These are phyloP conservation scores for Chironex yamaguchii DNA, from an alignment of 30 jellyfish, hydroid and myxozoan genomes.

Conservation along the genomic window DNA sequence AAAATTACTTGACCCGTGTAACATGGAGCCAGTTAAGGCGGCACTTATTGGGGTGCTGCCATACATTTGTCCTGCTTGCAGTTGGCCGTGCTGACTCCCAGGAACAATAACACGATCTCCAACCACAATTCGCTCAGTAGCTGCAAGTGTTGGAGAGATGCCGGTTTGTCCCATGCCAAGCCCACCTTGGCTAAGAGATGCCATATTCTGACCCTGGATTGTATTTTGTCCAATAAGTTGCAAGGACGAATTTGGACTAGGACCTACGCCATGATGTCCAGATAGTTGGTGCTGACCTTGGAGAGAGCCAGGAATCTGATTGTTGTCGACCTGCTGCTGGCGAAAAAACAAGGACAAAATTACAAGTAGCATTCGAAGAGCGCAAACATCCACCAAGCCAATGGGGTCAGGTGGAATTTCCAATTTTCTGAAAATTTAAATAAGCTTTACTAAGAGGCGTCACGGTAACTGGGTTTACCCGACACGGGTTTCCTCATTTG, in stretches of 20 bases:
- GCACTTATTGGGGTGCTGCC: neutral
- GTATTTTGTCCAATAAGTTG: neutral
- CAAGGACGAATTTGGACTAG: neutral
- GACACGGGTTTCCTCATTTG: too few species aligned
- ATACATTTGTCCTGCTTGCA: neutral
- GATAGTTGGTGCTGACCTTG: too few species aligned
- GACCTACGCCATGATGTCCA: neutral
- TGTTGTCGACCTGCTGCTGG: too few species aligned
- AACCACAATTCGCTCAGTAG: neutral
- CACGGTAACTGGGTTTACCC: too few species aligned
- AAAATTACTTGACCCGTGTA: neutral
- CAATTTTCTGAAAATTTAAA: too few species aligned
- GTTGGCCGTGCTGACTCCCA: neutral
- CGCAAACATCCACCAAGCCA: too few species aligned
- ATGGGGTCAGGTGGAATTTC: too few species aligned
- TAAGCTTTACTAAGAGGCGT: too few species aligned
- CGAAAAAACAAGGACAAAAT: too few species aligned
- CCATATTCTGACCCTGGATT: neutral
- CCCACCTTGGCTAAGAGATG: neutral
- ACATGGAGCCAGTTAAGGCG: neutral
- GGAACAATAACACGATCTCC: neutral
- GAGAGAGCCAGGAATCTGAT: too few species aligned
- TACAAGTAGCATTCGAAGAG: too few species aligned
- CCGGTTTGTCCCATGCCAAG: neutral
- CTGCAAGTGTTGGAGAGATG: neutral